Base-by-base conservation (phyloP, 1,140 invertebrate species). In the Lithobius niger region DNA sequence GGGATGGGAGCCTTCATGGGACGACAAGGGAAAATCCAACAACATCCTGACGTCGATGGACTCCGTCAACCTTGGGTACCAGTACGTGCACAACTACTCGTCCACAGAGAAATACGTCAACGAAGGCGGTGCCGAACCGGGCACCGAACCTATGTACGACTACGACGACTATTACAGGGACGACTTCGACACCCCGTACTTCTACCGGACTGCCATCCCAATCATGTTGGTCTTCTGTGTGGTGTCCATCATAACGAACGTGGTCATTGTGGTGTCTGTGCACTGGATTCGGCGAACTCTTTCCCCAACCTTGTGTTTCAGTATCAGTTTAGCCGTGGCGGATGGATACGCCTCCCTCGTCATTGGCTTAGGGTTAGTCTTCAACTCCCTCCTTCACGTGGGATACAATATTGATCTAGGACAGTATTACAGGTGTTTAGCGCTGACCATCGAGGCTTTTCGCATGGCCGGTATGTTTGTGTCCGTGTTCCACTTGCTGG, bases 401-500 rank as follows among this genome's bases (percentile, higher is more conserved):
- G 63, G 65, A 2, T 65, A 52, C 28, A 51, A 60, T 1, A 57
- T 68, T 19, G n/a, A 60, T 25, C 27, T 56, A 3, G 57, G 43
- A 27, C 47, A 54, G 27, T 54, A 53, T n/a, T 49, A 60, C 26
- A 54, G 55, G 0, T 77, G 76, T 57, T 61, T 62, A 27, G 57
- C 61, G 27, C 58, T 74, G 45, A 61, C 62, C 3, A 54, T 79
- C 1, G 78, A 79, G 63, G 74, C 72, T 3, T 66, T 78, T 27
- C 64, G 78, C 55, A 60, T 79, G 42, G 75, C 74, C 3, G 73
- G 72, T 1, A 67, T 80, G 27, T 70, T 81, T 15, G 77, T 80
- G 10, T 79, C 80, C 0, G 75, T 82, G 1, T 66, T 76, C 3
- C 82, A 84, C 65, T 69, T 85, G 3, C 61, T 82, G 15, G 76